Conservation (phyloP, 2,888 invertebrate species). For the Copidosoma aretas region DNA sequence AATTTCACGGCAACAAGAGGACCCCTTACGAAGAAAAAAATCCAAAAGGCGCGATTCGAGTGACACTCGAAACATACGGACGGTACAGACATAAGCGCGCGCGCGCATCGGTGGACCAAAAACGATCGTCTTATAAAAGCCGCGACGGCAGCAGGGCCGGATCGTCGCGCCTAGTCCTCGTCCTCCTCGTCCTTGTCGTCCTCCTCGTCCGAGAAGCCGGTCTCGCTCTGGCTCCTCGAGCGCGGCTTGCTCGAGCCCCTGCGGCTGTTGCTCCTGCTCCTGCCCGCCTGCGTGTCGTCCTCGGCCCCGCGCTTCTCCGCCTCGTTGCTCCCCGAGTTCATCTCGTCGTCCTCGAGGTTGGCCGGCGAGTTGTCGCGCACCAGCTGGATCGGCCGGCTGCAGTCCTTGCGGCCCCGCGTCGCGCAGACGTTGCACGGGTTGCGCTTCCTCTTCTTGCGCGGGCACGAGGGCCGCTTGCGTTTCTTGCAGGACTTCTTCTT, state of each 20-base stretch:
- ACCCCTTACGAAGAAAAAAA: too few species aligned
- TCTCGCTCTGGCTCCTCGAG: conserved; percentile 27
- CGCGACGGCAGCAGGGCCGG: not conserved
- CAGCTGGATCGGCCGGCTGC: conserved; percentile 26
- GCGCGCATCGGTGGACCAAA: too few species aligned
- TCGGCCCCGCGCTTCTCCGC: conserved; percentile 8
- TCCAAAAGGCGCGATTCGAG: too few species aligned
- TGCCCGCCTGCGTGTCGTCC: conserved; percentile 8
- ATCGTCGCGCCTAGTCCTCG: conserved; percentile 1
- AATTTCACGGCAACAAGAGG: too few species aligned
- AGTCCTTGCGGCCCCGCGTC: conserved; percentile 37
- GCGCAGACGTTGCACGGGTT: conserved; percentile 36
- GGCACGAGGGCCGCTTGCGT: conserved; percentile 24
- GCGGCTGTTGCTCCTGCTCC: conserved; percentile 29
- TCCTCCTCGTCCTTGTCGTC: conserved; percentile 25
- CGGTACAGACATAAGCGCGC: too few species aligned
- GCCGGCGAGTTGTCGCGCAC: conserved; percentile 27
- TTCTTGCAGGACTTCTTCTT: not conserved
- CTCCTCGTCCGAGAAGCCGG: not conserved
- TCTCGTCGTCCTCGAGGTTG: conserved; percentile 10
- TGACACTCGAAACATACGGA: too few species aligned
- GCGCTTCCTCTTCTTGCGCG: conserved; percentile 18
- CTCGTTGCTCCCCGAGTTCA: conserved; percentile 9
- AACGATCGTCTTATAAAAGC: too few species aligned
- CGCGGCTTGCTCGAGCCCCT: conserved; percentile 10